Evolutionary conservation across 1,140 invertebrate species (phyloP), one percentile per base, ranked within the genome.

Genomic region (Goniozus legneri): DNA sequence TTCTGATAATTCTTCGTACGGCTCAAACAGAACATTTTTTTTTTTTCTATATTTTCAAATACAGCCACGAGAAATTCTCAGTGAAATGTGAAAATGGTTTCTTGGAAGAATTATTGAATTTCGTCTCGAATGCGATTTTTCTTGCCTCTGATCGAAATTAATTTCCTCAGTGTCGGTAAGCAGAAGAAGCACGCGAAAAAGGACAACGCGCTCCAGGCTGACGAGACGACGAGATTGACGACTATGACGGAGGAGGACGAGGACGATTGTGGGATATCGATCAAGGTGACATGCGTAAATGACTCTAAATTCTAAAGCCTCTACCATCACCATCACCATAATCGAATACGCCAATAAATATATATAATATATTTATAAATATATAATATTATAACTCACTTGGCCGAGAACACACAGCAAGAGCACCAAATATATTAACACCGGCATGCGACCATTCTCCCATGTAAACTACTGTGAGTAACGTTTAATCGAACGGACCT

Each of bases 191-290:
- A 65, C 32, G 49, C 57, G 16, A 75, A 71, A 45, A 75, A 71
- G 42, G 70, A 75, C 1, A 64, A 47, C 18, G 51, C 58, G 3
- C 52, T 64, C 40, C 16, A 58, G 15, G 52, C 67, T 12, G 72
- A 75, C 20, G 73, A 74, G 43, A 75, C 66, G 13, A 75, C 73
- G 16, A 67, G 70, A 13, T 53, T 75, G 31, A 75, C 73, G 19
- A 74, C 69, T 16, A 75, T 75, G 73, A 73, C 66, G 13, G 78
- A 80, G 42, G 79, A 81, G 50, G 75, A 77, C 40, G 79, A 79
- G 37, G 79, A 80, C 46, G 78, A 79, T 58, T 76, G 75, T 66
- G 75, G 76, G 21, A 79, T 82, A 37, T 80, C 78, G 30, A 83
- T 83, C 56, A 80, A 81, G 74, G 80, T 82, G 69, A 79, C 64